These are phyloP conservation scores for Pampus argenteus DNA, from an alignment of 2,797 vertebrate genomes.

Conservation along the genomic window DNA sequence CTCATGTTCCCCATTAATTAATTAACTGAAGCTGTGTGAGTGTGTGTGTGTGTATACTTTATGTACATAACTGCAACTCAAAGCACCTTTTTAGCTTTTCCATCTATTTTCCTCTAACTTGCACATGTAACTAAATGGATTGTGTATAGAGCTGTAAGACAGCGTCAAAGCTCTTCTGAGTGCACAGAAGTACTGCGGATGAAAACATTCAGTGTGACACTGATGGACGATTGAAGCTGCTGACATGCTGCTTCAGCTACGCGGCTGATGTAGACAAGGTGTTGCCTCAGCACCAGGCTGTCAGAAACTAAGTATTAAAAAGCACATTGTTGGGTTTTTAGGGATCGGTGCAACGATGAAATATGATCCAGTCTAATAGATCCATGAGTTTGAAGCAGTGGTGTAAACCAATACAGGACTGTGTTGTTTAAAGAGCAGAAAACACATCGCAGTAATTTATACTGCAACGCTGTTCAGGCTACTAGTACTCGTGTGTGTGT, in stretches of 20 bases:
- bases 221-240: constrained; percentile 27
- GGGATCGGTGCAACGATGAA: neutral
- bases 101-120: neutral
- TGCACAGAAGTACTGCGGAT: constrained; percentile 14
- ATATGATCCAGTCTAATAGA: neutral
- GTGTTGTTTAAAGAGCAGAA: too few relatives aligned
- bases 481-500: too few relatives aligned
- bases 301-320: constrained; percentile 22
- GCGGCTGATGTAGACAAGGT: constrained; percentile 30
- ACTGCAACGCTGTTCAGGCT: too few relatives aligned
- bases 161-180: constrained; percentile 5
- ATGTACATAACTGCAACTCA: neutral
- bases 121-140: neutral
- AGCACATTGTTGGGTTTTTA: neutral
- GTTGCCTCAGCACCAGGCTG: constrained; percentile 47
- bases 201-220: constrained; percentile 12
- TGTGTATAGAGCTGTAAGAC: constrained; percentile 1
- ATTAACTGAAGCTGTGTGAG: neutral
- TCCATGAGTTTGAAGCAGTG: neutral
- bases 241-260: constrained; percentile 20
- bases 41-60: too few relatives aligned
- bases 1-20: neutral
- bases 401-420: too few relatives aligned
- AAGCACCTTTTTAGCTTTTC: constrained; percentile 1
- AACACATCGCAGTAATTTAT: too few relatives aligned